These are phyloP conservation scores for human (Homo sapiens) DNA, from an alignment of 2,113 vertebrate genomes.

Conservation along the genomic window GRCh38 chr2:107255501-107256000, in stretches of 20 bases:
- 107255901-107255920: neutral
- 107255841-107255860: neutral
- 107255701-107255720: neutral
- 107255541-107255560: neutral
- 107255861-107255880: too few relatives aligned
- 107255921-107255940: accelerated
- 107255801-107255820: too few relatives aligned
- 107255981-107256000: neutral
- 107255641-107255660: neutral
- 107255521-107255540: accelerated
- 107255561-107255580: too few relatives aligned
- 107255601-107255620: neutral
- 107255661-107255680: neutral
- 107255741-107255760: neutral
- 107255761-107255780: neutral
- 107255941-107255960: neutral
- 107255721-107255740: too few relatives aligned
- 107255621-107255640: neutral
- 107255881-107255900: too few relatives aligned
- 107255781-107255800: too few relatives aligned
- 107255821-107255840: neutral
- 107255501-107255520: accelerated
- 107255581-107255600: neutral
- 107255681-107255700: neutral
- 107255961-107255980: neutral